Percentiles rank a stretch among this genome's conserved stretches.
phyloP scores from a whole-genome alignment of 2,113 vertebrate genomes.

The Neopipo cinnamomea region DNA sequence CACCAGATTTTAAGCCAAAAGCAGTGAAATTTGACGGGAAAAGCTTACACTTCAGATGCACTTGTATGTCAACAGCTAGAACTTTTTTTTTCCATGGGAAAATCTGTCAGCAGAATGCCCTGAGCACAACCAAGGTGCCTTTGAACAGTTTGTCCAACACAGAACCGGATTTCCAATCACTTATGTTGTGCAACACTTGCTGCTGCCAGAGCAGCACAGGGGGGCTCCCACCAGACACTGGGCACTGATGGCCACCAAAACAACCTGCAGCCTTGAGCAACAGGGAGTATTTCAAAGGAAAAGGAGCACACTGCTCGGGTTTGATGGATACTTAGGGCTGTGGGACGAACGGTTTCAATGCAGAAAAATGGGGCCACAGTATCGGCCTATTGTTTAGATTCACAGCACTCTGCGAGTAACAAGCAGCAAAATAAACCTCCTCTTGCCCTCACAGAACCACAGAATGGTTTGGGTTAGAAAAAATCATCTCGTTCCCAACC shows the following conservation, averaged over 20 bases:
- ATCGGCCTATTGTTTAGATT: neutral
- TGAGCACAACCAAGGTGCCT: neutral
- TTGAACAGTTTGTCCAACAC: neutral
- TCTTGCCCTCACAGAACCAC: neutral
- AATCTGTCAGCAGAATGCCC: neutral
- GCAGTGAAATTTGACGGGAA: neutral
- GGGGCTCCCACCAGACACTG: neutral
- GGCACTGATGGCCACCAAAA: neutral
- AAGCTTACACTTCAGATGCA: neutral
- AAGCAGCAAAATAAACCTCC: slow-evolving; percentile 14
- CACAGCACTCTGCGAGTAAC: neutral
- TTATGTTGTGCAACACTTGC: neutral
- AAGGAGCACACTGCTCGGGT: accelerated
- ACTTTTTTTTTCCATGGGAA: neutral
- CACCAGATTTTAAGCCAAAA: neutral
- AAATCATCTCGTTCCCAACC: neutral
- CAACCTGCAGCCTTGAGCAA: neutral
- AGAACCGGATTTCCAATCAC: neutral
- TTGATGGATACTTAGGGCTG: neutral
- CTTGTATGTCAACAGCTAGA: neutral
- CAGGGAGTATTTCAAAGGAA: neutral
- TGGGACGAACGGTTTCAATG: neutral
- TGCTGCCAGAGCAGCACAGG: neutral
- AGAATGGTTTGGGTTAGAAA: neutral
- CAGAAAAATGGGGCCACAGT: neutral